A percentile compares a stretch with the other conserved stretches of the same genome.
phyloP scores from a whole-genome alignment of 2,888 invertebrate genomes.

The Ellobium chinense region DNA sequence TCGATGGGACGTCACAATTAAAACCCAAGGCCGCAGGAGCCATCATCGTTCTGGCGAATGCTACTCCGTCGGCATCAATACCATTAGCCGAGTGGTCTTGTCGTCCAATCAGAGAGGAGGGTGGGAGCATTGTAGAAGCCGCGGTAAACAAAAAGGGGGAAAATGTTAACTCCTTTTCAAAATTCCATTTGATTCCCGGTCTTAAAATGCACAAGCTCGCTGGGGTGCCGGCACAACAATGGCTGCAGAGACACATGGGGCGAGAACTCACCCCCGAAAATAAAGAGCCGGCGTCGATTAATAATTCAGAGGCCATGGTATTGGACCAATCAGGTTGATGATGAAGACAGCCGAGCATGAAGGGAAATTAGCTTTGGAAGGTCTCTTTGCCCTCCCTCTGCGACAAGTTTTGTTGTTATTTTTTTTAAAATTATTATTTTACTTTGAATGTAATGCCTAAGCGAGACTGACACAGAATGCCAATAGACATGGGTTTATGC shows the following conservation, averaged over 20 bases:
- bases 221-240: slow-evolving; percentile 24
- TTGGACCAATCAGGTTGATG: slow-evolving; percentile 39
- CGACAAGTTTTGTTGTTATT: no score
- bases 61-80: slow-evolving; percentile 30
- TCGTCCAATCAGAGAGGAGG: slow-evolving; percentile 33
- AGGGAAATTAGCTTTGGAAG: slow-evolving; percentile 35
- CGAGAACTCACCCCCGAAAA: slow-evolving; percentile 39
- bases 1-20: slow-evolving; percentile 31
- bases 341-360: slow-evolving; percentile 21
- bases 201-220: slow-evolving; percentile 39
- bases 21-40: slow-evolving; percentile 11
- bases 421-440: no score
- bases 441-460: background rate
- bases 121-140: slow-evolving; percentile 4
- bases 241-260: slow-evolving; percentile 27
- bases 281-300: slow-evolving; percentile 40
- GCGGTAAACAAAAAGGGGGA: background rate
- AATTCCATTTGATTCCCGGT: slow-evolving; percentile 31
- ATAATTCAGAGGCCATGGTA: slow-evolving; percentile 38
- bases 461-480: background rate
- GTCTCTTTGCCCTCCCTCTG: slow-evolving; percentile 27
- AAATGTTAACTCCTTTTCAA: slow-evolving; percentile 23
- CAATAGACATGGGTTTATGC: no score
- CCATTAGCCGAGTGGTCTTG: slow-evolving; percentile 24
- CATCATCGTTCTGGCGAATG: slow-evolving; percentile 14